Percentiles rank a stretch among this genome's conserved stretches.
phyloP scores from a whole-genome alignment of 2,888 invertebrate genomes.

The Pheosia tremula region DNA sequence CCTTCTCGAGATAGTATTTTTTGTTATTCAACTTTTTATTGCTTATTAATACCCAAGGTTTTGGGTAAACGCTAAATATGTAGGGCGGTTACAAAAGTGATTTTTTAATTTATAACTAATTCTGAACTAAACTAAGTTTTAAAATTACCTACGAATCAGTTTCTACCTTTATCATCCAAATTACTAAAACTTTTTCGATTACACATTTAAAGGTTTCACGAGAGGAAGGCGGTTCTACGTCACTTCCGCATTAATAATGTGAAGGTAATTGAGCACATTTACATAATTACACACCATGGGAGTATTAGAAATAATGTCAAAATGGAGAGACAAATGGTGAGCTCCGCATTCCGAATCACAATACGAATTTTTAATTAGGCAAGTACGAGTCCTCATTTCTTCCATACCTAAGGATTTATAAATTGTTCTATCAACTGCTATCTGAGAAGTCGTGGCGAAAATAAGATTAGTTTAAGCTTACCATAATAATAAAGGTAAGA shows the following conservation, averaged over 20 bases:
- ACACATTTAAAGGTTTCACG: slow-evolving; percentile 13
- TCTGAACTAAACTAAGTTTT: not conserved
- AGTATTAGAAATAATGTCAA: not conserved
- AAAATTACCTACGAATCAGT: not conserved
- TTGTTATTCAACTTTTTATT: no score
- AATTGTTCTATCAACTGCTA: not conserved
- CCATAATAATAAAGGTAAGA: no score
- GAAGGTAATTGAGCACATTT: slow-evolving; percentile 23
- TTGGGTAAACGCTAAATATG: no score
- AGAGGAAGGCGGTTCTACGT: slow-evolving; percentile 8
- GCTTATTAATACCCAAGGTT: no score
- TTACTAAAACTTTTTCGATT: slow-evolving; percentile 9
- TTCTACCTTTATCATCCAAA: slow-evolving; percentile 1
- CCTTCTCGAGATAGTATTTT: no score
- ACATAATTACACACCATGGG: slow-evolving; percentile 16
- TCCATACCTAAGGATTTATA: not conserved
- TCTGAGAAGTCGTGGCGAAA: no score
- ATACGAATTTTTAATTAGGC: slow-evolving; percentile 2
- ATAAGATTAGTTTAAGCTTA: no score
- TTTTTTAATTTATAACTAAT: not conserved
- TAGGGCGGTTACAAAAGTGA: no score
- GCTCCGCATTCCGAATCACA: not conserved
- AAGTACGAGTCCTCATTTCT: not conserved
- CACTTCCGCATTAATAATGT: slow-evolving; percentile 14
- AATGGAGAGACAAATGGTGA: slow-evolving; percentile 3